phyloP scores from a whole-genome alignment of 2,113 vertebrate species.

The Megalops atlanticus region DNA sequence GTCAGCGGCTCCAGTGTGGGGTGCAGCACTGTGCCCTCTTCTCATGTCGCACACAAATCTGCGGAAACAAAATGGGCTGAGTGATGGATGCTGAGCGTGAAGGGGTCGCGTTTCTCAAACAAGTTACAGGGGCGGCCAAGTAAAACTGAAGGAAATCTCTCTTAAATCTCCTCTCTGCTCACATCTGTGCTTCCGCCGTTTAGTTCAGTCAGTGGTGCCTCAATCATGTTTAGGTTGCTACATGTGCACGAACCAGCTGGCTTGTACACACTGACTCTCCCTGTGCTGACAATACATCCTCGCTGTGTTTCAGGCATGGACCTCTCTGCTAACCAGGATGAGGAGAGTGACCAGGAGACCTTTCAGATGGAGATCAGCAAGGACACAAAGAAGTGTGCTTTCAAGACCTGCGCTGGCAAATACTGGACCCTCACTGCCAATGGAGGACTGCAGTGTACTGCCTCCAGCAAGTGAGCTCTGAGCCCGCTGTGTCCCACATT shows the following conservation, averaged over 20 bases:
- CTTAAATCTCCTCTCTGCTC: background rate
- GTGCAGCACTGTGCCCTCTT: background rate
- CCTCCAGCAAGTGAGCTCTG: conserved; percentile 83
- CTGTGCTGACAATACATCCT: background rate
- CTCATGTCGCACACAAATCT: background rate
- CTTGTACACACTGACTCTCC: background rate
- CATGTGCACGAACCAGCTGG: background rate
- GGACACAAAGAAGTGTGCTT: conserved; percentile 90
- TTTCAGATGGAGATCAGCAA: conserved; percentile 95
- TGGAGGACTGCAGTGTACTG: conserved; percentile 89
- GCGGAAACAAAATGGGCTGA: background rate
- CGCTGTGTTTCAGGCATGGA: conserved; percentile 79
- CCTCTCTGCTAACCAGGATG: conserved; percentile 93
- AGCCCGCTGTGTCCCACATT: background rate
- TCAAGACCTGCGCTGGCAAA: conserved; percentile 89
- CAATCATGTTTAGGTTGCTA: too few relatives aligned
- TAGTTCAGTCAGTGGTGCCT: background rate
- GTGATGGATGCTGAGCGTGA: background rate
- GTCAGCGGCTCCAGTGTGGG: background rate
- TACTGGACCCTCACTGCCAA: conserved; percentile 91
- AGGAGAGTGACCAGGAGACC: conserved; percentile 93
- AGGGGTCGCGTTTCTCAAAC: background rate
- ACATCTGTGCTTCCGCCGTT: background rate
- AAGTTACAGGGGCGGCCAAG: background rate
- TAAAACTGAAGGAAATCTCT: background rate